Evolutionary conservation across 2,797 vertebrate species (phyloP), one percentile per base, ranked within the genome.

Genomic region (Bovichtus diacanthus): DNA sequence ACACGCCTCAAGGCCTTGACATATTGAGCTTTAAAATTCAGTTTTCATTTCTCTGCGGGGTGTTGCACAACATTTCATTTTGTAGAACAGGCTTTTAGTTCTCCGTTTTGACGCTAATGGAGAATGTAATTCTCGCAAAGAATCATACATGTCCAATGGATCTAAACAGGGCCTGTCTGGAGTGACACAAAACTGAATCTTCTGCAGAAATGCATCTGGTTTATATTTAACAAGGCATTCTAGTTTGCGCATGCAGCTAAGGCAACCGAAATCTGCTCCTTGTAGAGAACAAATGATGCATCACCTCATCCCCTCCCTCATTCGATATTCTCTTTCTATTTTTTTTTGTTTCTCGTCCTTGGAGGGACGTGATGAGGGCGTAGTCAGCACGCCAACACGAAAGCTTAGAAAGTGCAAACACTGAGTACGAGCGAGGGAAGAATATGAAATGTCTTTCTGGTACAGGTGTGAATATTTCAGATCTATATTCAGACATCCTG

Each of bases 401-500:
- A 83, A 67, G 76, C 71, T 82, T 66, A 47, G 60, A 76, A 76
- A 70, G 78, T 71, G 70, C 71, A 70, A 82, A 83, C 81, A 39
- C 41, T 0, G 29, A 34, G 70, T 21, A 61, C 21, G 7, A 68
- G 80, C 29, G 27, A 84, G 65, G 66, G 59, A 73, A 77, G 80
- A 81, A 78, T 69, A n/a, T 56, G 38, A 75, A 49, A 65, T 56
- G 15, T 84, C 81, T 86, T 61, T 25, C 50, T 65, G 82, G 18
- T 15, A 19, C n/a, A 60, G 68, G 84, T 74, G 80, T 86, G 85
- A 77, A 81, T 88, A 86, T 79, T 76, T 75, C 15, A 21, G 74
- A 65, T 85, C 82, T 91, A 88, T 84, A 86, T 85, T 82, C 59
- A 84, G 82, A 81, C 73, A 9, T 72, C 47, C 62, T 59, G 81